Evolutionary conservation across 2,113 vertebrate species (phyloP), one percentile per base, ranked within the genome.

Genomic region (Campylorhamphus procurvoides): DNA sequence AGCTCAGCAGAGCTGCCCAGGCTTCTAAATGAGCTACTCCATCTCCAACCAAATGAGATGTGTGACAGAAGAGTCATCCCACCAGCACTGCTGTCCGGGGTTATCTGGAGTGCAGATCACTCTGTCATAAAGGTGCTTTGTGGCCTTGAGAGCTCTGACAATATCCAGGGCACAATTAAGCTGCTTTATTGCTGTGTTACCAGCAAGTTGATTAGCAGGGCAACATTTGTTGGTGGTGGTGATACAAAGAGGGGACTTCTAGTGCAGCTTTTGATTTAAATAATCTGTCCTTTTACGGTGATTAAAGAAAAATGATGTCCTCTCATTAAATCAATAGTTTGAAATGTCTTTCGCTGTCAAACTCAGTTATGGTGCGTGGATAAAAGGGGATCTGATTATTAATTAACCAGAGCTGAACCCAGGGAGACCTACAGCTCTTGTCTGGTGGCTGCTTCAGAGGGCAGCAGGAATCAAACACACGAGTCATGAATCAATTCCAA

Each of bases 391-490:
- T 60, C 53, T 77, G 87, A 82, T 82, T 84, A 90, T 95, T 82
- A 95, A 95, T 94, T 93, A 94, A 92, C 16, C 50, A 50, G 42
- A 85, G 72, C 69, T 74, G 81, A 94, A 93, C 73, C 40, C 7
- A 11, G 35, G 37, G 71, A 94, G 72, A 86, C 66, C 7, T 31
- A 27, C 56, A 66, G 64, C 76, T 94, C 74, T 6, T 69, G 81
- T 71, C 18, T 71, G 33, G 22, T 18, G 68, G 55, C 29, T 44
- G 22, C n/a, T 92, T 52, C 67, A 71, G 24, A 67, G 75, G 63
- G 40, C 64, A 73, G 59, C 7, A 44, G 53, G 53, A 23, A 87
- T 84, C 90, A 86, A 79, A 82, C 29, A 44, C 33, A 15, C 14
- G 56, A 47, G 47, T 58, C 31, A 33, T 28, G 76, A 82, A 84